Base-by-base conservation (phyloP, 1,140 invertebrate species). In the Hylyphantes graminicola region DNA sequence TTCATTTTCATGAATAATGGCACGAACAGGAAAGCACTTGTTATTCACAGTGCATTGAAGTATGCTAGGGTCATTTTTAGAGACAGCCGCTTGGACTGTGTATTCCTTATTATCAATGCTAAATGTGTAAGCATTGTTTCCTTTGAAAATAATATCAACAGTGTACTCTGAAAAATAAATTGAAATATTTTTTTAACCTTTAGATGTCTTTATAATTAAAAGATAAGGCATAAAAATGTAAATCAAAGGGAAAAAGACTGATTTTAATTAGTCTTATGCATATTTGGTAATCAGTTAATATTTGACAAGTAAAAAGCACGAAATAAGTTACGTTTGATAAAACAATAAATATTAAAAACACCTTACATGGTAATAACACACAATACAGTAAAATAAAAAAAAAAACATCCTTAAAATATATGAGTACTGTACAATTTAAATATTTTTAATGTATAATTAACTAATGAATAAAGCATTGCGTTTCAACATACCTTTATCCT, bases 1-100 rank as follows among this genome's bases (percentile, higher is more conserved):
- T 64, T 89, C 87, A 78, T 88, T 88, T 55, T 87, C 88, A 55
- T 89, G 84, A 10, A 89, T 64, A 5, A 91, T 87, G 12, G 91
- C 87, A 73, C 89, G 86, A 21, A 89, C 88, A 55, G 89, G 88
- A 48, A 88, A 87, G 9, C 89, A 85, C n/a, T 87, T 76, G 10
- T 89, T 90, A 87, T 90, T 87, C 11, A 91, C 87, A 74, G 86
- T 85, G 78, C 88, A 88, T 17, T 86, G 15, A 0, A 83, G n/a
- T 2, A 83, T 53, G 55, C 50, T 63, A 35, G 80, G 53, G 57
- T 83, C 72, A 17, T 53, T 21, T 57, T 74, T 75, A 17, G 72
- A 65, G 12, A 5, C 12, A 3, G 51, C 11, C 51, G 88, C 87
- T 12, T 86, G 61, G 35, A 87, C 73, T 68, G 85, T 59, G 67